These are phyloP conservation scores for Frieseomelitta varia DNA, from an alignment of 1,140 invertebrate species.

Conservation along the genomic window DNA sequence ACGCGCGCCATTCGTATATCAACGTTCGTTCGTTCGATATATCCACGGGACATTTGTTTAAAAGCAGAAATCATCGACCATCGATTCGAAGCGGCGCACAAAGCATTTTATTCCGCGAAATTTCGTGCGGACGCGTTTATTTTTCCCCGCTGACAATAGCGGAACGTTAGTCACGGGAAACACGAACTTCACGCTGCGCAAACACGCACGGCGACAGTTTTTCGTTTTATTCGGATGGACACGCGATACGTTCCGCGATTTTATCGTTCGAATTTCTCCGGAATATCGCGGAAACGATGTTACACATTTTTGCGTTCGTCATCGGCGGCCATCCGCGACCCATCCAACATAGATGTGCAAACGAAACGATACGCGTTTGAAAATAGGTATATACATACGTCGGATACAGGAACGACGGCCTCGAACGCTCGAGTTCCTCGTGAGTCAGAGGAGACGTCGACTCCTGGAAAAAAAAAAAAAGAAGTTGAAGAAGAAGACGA, in stretches of 20 bases:
- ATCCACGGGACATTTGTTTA: not conserved
- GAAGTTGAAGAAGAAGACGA: too few relatives aligned
- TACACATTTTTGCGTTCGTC: not conserved
- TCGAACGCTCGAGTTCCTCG: not conserved
- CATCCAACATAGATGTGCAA: not conserved
- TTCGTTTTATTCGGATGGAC: not conserved
- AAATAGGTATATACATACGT: not conserved
- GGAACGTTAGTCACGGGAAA: slow-evolving; percentile 10
- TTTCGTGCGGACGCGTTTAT: slow-evolving; percentile 1
- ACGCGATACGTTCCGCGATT: not conserved
- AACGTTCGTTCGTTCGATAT: not conserved
- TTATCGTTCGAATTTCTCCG: slow-evolving; percentile 28
- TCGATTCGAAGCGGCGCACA: not conserved
- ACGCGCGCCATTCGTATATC: too few relatives aligned
- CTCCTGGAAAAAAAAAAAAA: not conserved
- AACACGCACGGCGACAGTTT: slow-evolving; percentile 12
- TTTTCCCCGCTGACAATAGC: slow-evolving; percentile 1
- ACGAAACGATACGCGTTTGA: not conserved
- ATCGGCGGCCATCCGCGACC: not conserved
- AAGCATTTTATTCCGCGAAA: not conserved
- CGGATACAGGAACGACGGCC: not conserved
- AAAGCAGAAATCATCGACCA: not conserved
- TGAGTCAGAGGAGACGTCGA: slow-evolving; percentile 41
- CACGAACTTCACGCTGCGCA: not conserved
- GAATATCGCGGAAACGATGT: not conserved